Percentiles rank a stretch among this genome's conserved stretches.
Conservation (phyloP, 2,797 vertebrate genomes). For the Aratinga solstitialis region DNA sequence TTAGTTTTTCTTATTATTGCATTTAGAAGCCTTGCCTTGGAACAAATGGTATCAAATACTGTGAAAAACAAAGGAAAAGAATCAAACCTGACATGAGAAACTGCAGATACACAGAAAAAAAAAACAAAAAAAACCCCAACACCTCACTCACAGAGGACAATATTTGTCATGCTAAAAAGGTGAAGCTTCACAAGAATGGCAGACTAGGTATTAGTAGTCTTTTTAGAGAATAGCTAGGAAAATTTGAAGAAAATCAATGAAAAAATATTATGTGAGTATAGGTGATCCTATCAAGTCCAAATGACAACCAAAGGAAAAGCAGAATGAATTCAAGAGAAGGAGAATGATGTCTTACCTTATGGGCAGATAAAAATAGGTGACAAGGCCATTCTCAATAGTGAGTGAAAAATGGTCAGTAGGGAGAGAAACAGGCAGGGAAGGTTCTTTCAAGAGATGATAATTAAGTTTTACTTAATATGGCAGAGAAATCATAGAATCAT, state of each 20-base stretch:
- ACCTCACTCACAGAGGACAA: neutral
- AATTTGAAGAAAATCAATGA: neutral
- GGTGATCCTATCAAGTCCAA: neutral
- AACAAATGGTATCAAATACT: neutral
- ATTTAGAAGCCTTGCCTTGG: neutral
- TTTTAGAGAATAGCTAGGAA: neutral
- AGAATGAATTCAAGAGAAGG: neutral
- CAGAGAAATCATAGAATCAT: neutral
- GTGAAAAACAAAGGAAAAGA: neutral
- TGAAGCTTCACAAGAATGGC: neutral
- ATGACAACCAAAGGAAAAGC: neutral
- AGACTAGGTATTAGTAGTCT: neutral
- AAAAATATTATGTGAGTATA: neutral
- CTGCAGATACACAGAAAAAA: neutral
- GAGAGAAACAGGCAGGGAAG: neutral
- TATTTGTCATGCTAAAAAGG: neutral
- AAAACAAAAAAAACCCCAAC: accelerated
- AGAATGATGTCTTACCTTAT: neutral
- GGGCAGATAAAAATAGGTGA: neutral
- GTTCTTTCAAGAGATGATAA: neutral
- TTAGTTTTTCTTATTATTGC: neutral
- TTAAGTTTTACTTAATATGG: neutral
- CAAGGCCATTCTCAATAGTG: neutral
- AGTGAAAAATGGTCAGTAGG: neutral
- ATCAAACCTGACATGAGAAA: neutral